Evolutionary conservation across 1,140 invertebrate species (phyloP), one percentile per base, ranked within the genome.

Genomic region (Atta cephalotes): DNA sequence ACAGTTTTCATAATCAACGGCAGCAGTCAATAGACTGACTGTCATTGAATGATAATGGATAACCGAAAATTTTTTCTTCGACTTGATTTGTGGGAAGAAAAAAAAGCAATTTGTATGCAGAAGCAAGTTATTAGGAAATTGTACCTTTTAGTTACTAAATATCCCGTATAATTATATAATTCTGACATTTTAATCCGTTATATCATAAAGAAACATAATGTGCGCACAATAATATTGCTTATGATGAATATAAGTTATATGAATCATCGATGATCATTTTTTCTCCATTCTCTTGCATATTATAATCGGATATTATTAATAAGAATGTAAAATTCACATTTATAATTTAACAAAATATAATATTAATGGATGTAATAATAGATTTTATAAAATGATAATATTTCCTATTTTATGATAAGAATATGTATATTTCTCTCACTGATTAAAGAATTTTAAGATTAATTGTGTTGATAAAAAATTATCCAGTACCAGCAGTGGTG

Each of bases 1-100:
- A 92, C 90, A 93, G 90, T 90, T 91, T 90, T 91, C 76, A 81
- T 76, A 87, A 89, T 91, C 86, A 88, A 87, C 56, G 90, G 84
- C 76, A 89, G 89, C 89, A 88, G 91, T 82, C 89, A 2, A 9
- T 39, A 39, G 80, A 89, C 86, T 89, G 86, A 87, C 87, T 89
- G 88, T 92, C 87, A 89, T 82, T 92, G 92, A 94, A 94, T 92
- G 93, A 95, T 95, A 93, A 94, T 92, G 88, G 91, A 94, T 93
- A 91, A 89, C 74, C 88, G 18, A 31, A 39, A 60, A 88, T 87
- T 91, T 87, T 87, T 58, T 85, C 70, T 84, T 71, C 58, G n/a
- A 25, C 71, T 76, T 85, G 77, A 80, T 72, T 72, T 10, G 49
- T 31, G 5, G 25, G 4, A 28, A 70, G 70, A 25, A 25, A 77